A percentile compares a stretch with the other conserved stretches of the same genome.
These are phyloP conservation scores for Globia sparganii DNA, from an alignment of 2,888 invertebrate genomes.

Conservation along the genomic window DNA sequence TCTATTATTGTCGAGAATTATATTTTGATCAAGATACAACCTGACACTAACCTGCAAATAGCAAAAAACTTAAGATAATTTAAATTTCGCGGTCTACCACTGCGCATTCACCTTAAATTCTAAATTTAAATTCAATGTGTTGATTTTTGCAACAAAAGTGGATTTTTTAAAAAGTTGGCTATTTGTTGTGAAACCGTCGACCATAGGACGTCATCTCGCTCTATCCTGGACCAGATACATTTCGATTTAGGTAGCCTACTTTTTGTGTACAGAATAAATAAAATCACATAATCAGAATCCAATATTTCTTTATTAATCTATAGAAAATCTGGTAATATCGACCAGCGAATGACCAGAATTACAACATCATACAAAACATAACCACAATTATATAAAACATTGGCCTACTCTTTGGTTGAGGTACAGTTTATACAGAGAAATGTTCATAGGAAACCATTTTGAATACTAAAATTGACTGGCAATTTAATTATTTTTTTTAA, in stretches of 20 bases:
- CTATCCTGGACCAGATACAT: no score
- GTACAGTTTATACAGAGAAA: conserved; percentile 30
- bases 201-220: not conserved
- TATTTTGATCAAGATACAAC: no score
- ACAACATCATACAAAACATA: conserved; percentile 63
- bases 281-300: conserved; percentile 57
- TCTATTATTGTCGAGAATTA: no score
- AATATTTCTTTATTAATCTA: conserved; percentile 79
- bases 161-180: no score
- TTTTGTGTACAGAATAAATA: conserved; percentile 8
- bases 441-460: conserved; percentile 6
- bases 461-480: conserved; percentile 31
- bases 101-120: no score
- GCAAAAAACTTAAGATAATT: no score
- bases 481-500: not conserved
- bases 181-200: no score
- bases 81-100: no score
- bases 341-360: conserved; percentile 84
- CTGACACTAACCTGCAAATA: no score
- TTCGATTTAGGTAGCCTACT: not conserved
- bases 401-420: conserved; percentile 63
- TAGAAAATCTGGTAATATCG: conserved; percentile 78
- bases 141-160: no score
- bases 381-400: conserved; percentile 57
- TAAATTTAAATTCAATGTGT: no score